A percentile compares a stretch with the other conserved stretches of the same genome.
phyloP scores from a whole-genome alignment of 2,888 invertebrate genomes.

The Acleris emargana region DNA sequence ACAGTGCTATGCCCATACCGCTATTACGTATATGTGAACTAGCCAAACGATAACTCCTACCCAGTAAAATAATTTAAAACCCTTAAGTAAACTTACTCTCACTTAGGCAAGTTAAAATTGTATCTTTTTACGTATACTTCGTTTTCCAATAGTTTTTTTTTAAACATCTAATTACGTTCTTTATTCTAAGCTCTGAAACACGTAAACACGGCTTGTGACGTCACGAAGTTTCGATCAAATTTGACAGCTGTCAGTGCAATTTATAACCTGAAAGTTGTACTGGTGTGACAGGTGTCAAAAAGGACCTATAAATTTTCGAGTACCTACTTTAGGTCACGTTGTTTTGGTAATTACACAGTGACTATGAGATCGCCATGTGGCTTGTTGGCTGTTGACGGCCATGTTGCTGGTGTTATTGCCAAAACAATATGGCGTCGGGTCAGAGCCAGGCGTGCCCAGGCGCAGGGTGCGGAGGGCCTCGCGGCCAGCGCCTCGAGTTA shows the following conservation, averaged over 20 bases:
- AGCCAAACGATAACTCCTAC: constrained; percentile 80
- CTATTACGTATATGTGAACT: constrained; percentile 48
- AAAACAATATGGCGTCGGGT: constrained; percentile 11
- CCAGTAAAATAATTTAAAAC: constrained; percentile 82
- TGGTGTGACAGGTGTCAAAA: no score
- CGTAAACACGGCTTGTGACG: constrained; percentile 48
- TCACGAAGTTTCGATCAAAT: not conserved
- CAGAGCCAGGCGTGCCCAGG: constrained; percentile 27
- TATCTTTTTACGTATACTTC: constrained; percentile 82
- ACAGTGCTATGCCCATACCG: constrained; percentile 34
- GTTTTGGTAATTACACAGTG: constrained; percentile 14
- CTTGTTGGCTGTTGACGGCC: not conserved
- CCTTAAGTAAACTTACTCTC: constrained; percentile 81
- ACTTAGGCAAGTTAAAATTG: constrained; percentile 84
- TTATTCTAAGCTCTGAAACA: constrained; percentile 76
- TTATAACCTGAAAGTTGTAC: no score
- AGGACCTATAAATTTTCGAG: no score
- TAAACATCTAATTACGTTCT: constrained; percentile 71
- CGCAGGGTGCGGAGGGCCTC: constrained; percentile 43
- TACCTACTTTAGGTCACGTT: constrained; percentile 1
- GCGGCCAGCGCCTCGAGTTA: constrained; percentile 56
- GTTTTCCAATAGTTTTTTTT: constrained; percentile 77
- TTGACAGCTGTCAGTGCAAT: no score
- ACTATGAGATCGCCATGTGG: not conserved
- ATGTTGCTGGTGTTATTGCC: constrained; percentile 16